phyloP scores from a whole-genome alignment of 2,113 vertebrate species.

The Beaufortia kweichowensis region DNA sequence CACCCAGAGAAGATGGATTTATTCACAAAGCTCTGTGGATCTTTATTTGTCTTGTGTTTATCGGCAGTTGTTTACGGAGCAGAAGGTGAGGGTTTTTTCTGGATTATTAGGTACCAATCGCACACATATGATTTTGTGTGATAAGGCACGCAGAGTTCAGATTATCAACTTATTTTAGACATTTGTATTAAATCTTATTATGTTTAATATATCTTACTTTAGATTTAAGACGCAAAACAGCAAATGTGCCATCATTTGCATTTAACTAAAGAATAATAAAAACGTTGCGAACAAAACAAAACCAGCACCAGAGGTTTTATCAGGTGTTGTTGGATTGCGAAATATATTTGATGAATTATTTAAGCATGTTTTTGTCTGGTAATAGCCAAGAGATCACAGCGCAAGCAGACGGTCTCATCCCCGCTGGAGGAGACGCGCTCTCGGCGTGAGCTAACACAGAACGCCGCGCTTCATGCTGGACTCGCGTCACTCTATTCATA shows the following conservation, averaged over 20 bases:
- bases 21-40: constrained; percentile 79
- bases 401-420: not conserved
- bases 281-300: not conserved
- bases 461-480: not conserved
- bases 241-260: not conserved
- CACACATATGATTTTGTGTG: too few relatives aligned
- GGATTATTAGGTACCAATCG: not conserved
- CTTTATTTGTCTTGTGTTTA: constrained; percentile 76
- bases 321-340: too few relatives aligned
- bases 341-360: not conserved
- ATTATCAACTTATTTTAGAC: not conserved
- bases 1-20: constrained; percentile 80
- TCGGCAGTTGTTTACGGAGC: constrained; percentile 74
- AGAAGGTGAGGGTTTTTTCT: constrained; percentile 78
- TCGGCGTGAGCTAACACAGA: constrained; percentile 2
- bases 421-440: constrained; percentile 22
- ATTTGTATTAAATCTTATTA: not conserved
- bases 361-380: not conserved
- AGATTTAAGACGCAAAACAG: not conserved
- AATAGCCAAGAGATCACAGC: not conserved
- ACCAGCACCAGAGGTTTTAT: not conserved
- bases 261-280: not conserved
- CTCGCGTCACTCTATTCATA: not conserved
- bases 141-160: not conserved
- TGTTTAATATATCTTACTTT: not conserved